Base-by-base conservation (phyloP, 2,888 invertebrate species). In the Theretra japonica region DNA sequence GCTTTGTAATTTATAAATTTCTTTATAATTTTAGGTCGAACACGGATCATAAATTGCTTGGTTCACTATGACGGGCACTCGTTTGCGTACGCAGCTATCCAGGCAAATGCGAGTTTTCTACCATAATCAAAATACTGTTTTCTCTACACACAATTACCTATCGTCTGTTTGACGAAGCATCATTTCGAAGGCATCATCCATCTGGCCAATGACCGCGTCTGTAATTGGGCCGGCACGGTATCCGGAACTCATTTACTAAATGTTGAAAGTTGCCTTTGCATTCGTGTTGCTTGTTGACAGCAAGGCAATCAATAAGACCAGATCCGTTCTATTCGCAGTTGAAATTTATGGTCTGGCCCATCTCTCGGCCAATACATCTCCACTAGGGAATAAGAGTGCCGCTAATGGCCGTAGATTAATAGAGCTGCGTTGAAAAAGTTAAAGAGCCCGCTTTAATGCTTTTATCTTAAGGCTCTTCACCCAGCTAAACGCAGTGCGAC, bases 121-220 rank as follows among this genome's bases (percentile, higher is more conserved):
- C 15, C 11, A 15, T 41, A 41, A 11, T 41, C 41, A 41, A 41
- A 41, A 4, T 3, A 41, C 41, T 41, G 41, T 41, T 15, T 41
- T 41, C 41, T 41, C 41, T 41, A 41, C 41, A 33, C 6, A 3
- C 41, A 41, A 41, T 41, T 41, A 41, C 41, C 7, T 6, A 41
- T 21, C 15, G 62, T 65, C 8, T 62, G 33, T 62, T 62, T 62
- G n/a, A 30, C 41, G 30, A 4, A n/a, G 62, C 62, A n/a, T 21
- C 41, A 41, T 65, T 41, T 41, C 62, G 4, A 5, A 65, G 62
- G 23, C 41, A 60, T n/a, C n/a, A 30, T 60, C 28, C 59, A 28
- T 28, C 28, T 60, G 59, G 17, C 30, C 28, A 19, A 60, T 60
- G 19, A 15, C 6, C 60, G 41, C 8, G 21, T 21, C 41, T 21